These are phyloP conservation scores for Athalia rosae DNA, from an alignment of 2,888 invertebrate species.

Conservation along the genomic window DNA sequence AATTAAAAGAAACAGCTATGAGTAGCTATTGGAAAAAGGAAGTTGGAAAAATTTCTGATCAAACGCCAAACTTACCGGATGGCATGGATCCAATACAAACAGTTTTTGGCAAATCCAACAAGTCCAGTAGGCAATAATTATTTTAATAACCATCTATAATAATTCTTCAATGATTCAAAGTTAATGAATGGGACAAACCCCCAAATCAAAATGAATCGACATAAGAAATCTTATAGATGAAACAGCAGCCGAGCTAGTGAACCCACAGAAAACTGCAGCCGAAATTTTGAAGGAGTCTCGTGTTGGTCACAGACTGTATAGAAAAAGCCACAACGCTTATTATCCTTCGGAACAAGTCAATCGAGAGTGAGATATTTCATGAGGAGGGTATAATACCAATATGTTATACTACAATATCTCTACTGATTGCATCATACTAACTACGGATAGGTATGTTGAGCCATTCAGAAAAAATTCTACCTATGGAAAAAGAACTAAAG, in stretches of 20 bases:
- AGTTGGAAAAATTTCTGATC: slow-evolving; percentile 73
- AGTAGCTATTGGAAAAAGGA: slow-evolving; percentile 73
- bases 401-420: too few species aligned
- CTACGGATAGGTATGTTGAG: slow-evolving; percentile 53
- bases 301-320: slow-evolving; percentile 72
- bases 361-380: slow-evolving; percentile 64
- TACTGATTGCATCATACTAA: too few species aligned
- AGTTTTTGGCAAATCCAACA: slow-evolving; percentile 70
- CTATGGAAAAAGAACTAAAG: slow-evolving; percentile 53
- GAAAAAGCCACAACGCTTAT: slow-evolving; percentile 74
- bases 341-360: slow-evolving; percentile 72
- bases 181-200: neutral
- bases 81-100: slow-evolving; percentile 70
- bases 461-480: slow-evolving; percentile 52
- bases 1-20: slow-evolving; percentile 74
- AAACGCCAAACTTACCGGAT: slow-evolving; percentile 71
- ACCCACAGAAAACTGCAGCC: slow-evolving; percentile 70
- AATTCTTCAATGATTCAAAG: neutral
- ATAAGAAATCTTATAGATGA: slow-evolving; percentile 54
- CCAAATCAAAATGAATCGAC: neutral
- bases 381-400: too few species aligned
- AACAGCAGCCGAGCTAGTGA: slow-evolving; percentile 69
- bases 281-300: slow-evolving; percentile 63
- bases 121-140: slow-evolving; percentile 34
- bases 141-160: neutral